phyloP scores from a whole-genome alignment of 2,888 invertebrate genomes.

The Adela reaumurella region DNA sequence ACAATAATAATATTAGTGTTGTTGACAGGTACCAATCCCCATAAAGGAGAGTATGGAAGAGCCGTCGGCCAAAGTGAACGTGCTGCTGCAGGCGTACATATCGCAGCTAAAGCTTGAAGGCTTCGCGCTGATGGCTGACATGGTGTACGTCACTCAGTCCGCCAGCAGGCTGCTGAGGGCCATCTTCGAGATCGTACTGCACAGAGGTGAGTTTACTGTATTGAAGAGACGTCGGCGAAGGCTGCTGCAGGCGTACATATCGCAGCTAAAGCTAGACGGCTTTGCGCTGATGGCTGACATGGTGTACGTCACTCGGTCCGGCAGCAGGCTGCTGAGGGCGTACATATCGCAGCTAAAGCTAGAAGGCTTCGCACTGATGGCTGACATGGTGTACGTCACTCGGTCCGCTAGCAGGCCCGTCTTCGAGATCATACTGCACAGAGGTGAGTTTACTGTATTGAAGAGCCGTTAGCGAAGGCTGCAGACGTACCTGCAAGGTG shows the following conservation, averaged over 20 bases:
- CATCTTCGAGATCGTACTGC: constrained; percentile 94
- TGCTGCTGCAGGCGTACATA: constrained; percentile 94
- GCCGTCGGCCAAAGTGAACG: constrained; percentile 95
- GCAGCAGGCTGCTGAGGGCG: constrained; percentile 88
- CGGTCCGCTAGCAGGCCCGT: constrained; percentile 95
- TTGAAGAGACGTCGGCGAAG: constrained; percentile 97
- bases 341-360: constrained; percentile 91
- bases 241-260: constrained; percentile 96
- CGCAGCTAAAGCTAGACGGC: constrained; percentile 95
- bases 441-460: constrained; percentile 78
- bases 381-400: constrained; percentile 97
- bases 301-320: constrained; percentile 98
- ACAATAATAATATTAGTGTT: too few species aligned
- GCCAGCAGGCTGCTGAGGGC: constrained; percentile 93
- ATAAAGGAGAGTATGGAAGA: constrained; percentile 99
- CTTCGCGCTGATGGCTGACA: constrained; percentile 97
- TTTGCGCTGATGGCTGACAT: constrained; percentile 99
- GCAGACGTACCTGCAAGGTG: too few species aligned
- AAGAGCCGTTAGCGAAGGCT: constrained; percentile 98
- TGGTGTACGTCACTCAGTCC: constrained; percentile 98
- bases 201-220: constrained; percentile 52
- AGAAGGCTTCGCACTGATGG: constrained; percentile 91
- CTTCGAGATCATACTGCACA: constrained; percentile 89
- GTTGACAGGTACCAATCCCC: constrained; percentile 97
- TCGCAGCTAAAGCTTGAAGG: constrained; percentile 97